Evolutionary conservation across 2,113 vertebrate species (phyloP).

Genomic region (Heterotilapia buettikoferi): DNA sequence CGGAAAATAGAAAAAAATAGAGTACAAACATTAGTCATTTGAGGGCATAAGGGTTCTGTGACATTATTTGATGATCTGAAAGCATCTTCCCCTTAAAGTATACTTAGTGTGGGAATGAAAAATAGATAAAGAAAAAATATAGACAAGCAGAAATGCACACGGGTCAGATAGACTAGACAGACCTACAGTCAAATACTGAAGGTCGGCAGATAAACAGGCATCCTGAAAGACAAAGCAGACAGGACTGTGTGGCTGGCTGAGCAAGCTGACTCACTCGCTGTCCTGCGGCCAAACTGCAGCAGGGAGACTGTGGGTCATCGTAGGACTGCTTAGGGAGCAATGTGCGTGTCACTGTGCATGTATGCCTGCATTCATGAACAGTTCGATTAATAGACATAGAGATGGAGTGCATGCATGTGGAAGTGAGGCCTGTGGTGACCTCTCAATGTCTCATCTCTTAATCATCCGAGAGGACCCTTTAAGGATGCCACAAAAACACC

Average conservation of each 20-base stretch:
- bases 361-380: background rate
- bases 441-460: slow-evolving; percentile 20
- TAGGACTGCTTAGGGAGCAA: background rate
- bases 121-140: background rate
- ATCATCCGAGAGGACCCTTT: slow-evolving; percentile 3
- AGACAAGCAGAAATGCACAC: background rate
- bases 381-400: slow-evolving; percentile 16
- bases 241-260: background rate
- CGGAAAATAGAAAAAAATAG: background rate
- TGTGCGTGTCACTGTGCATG: slow-evolving; percentile 15
- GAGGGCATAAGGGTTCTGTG: background rate
- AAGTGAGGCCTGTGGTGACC: slow-evolving; percentile 20
- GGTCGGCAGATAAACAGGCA: slow-evolving; percentile 12
- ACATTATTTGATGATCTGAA: background rate
- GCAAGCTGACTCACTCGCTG: slow-evolving; percentile 42
- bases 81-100: background rate
- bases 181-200: background rate
- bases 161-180: background rate
- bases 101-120: background rate
- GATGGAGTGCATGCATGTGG: slow-evolving; percentile 6
- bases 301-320: slow-evolving; percentile 14
- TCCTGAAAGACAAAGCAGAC: slow-evolving; percentile 27
- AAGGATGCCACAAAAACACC: slow-evolving; percentile 19
- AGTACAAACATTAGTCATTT: background rate
- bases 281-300: slow-evolving; percentile 38